Evolutionary conservation across 2,797 vertebrate genomes (phyloP), one percentile per base, ranked within the genome.

Genomic region (Gephyroberyx darwinii): DNA sequence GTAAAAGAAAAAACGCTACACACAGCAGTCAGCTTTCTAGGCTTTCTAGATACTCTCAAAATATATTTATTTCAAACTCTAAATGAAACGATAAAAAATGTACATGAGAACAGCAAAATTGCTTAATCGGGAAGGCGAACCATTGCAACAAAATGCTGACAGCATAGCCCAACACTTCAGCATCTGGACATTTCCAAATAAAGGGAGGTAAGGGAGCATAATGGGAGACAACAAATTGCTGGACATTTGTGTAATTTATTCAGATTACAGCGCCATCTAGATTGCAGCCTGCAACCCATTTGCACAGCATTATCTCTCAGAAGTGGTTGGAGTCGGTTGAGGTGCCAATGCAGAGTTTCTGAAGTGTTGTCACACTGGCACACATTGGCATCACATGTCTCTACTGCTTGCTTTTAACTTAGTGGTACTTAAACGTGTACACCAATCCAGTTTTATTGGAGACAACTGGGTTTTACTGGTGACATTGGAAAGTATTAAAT

Each of bases 281-380:
- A 92, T 91, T 93, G 90, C 86, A 83, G 88, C 86, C 92, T 94
- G 92, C 86, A 93, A 93, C 80, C 92, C 83, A 94, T 94, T 94
- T 92, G 87, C 89, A 89, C 87, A 86, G 60, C 80, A 91, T 91
- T 92, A 90, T 88, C 85, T 89, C 86, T 85, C 61, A 90, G 88
- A 91, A 84, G 88, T 92, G 84, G 87, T 88, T 83, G 59, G 75
- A 81, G 69, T 41, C 16, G 78, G 76, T 52, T 77, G 75, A 82
- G 74, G 80, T 83, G 85, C 82, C 88, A 88, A 85, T 74, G 74
- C 56, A n/a, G 64, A 9, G 19, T 78, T 81, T 85, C 74, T 80
- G 30, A 68, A 82, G 65, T 80, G 66, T 79, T 67, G 74, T 83
- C 59, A 69, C 70, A 66, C 79, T 82, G 80, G 39, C 75, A 55